phyloP scores from a whole-genome alignment of 2,888 invertebrate species.

The Brenthis hecate region DNA sequence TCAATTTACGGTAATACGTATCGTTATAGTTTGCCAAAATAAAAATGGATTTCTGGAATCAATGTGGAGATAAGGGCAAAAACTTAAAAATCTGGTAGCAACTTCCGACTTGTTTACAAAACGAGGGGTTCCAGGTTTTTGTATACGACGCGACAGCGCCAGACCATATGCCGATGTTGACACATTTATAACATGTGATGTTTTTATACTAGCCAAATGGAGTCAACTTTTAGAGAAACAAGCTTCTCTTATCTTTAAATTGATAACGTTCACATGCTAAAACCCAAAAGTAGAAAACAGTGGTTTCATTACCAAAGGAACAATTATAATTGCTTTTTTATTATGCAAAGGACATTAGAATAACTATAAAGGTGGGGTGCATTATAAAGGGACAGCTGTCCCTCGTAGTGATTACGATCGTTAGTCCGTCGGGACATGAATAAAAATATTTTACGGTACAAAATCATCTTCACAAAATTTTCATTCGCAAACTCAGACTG shows the following conservation, averaged over 20 bases:
- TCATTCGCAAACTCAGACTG: conserved; percentile 22
- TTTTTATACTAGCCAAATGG: conserved; percentile 41
- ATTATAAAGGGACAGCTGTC: conserved; percentile 61
- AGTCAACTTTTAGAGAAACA: conserved; percentile 28
- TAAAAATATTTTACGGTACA: conserved; percentile 37
- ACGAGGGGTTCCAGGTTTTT: conserved; percentile 54
- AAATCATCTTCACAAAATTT: conserved; percentile 31
- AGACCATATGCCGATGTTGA: conserved; percentile 60
- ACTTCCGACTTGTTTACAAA: conserved; percentile 56
- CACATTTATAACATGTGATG: conserved; percentile 62
- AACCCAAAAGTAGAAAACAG: conserved; percentile 25
- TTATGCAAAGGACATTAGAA: conserved; percentile 50
- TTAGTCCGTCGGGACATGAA: conserved; percentile 44
- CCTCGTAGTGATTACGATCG: conserved; percentile 58
- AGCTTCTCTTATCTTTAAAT: conserved; percentile 29
- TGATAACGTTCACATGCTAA: conserved; percentile 26
- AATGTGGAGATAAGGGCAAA: conserved; percentile 31
- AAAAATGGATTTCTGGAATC: conserved; percentile 1
- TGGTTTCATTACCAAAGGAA: conserved; percentile 39
- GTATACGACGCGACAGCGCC: conserved; percentile 43
- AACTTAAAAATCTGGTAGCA: conserved; percentile 49
- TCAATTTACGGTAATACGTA: background rate
- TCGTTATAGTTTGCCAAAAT: background rate
- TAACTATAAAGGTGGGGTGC: conserved; percentile 50
- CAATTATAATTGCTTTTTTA: conserved; percentile 42